Evolutionary conservation across 1,140 invertebrate genomes (phyloP).

Genomic region (Platyscapa corneri): DNA sequence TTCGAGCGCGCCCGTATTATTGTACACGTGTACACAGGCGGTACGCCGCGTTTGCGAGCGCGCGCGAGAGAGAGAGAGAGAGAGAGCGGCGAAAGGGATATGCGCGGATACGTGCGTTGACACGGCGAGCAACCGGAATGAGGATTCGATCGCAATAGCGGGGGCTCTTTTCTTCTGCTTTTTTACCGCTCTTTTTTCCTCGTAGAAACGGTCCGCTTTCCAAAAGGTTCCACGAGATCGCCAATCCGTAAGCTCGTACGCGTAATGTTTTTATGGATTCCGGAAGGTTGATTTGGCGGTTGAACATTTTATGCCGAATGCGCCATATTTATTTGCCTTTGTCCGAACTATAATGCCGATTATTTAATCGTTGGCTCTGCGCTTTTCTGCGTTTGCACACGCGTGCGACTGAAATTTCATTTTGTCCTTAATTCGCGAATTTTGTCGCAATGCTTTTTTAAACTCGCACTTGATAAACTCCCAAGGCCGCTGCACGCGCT

Average conservation of each 20-base stretch:
- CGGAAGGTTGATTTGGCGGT: not conserved
- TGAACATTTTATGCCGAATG: not conserved
- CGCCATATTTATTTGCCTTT: not conserved
- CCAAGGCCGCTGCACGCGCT: no score
- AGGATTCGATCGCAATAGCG: slow-evolving; percentile 31
- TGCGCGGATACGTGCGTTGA: slow-evolving; percentile 6
- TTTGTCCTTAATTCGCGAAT: no score
- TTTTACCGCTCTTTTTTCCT: not conserved
- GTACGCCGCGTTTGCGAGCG: not conserved
- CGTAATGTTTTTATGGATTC: not conserved
- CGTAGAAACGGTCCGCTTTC: not conserved
- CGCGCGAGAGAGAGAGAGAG: not conserved
- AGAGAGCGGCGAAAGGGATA: slow-evolving; percentile 16
- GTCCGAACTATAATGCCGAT: no score
- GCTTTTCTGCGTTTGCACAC: no score
- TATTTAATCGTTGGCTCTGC: no score
- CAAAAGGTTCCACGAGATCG: not conserved
- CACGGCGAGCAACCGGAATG: slow-evolving; percentile 10
- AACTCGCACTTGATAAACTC: no score
- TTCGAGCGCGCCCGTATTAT: not conserved
- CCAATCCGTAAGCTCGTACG: not conserved
- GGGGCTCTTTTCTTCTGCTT: not conserved
- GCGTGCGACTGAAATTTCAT: no score
- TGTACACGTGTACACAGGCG: not conserved
- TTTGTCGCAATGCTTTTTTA: no score